Evolutionary conservation across 2,888 invertebrate genomes (phyloP), one percentile per base, ranked within the genome.

Genomic region (Amiota minor): DNA sequence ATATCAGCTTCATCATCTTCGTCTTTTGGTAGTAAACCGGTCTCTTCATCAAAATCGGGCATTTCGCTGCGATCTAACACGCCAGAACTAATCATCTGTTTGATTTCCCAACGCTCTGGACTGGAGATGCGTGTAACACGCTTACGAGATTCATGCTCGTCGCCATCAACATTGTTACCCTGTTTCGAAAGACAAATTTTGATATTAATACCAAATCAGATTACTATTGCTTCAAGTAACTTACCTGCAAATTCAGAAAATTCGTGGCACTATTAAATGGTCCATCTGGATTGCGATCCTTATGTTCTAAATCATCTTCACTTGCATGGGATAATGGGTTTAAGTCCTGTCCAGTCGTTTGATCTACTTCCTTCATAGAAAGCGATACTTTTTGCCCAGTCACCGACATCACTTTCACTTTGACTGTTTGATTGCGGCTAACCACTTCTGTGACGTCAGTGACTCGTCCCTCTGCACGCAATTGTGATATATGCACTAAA

Each of bases 351-450:
- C 99, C 99, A 0, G 95, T 95, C 20, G 94, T 93, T 90, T 99
- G 99, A 88, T 99, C 97, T 0, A 98, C 99, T 90, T 99, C 98
- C 91, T 98, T 98, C 95, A 99, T 97, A 0, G 97, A 97, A 2
- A 99, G 91, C 1, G 98, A 98, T 0, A 97, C 96, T 90, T 98
- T 99, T 87, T 97, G 96, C 0, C 97, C 98, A n/a, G 96, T 95
- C 49, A 98, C 93, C 16, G 96, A 96, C 72, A 98, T 90, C 0
- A 98, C 97, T 92, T 99, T 98, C 0, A 96, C 95, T 90, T 95
- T 95, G 0, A 98, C 97, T 90, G 93, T 95, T 80, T 96, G 95
- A 0, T 97, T 98, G 78, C 97, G 92, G 20, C 93, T 92, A 0
- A 99, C 97, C 8, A 99, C 98, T 90, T 99, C 99, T 0, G 95